phyloP scores from a whole-genome alignment of 2,113 vertebrate species.

The Lamprotornis superbus region DNA sequence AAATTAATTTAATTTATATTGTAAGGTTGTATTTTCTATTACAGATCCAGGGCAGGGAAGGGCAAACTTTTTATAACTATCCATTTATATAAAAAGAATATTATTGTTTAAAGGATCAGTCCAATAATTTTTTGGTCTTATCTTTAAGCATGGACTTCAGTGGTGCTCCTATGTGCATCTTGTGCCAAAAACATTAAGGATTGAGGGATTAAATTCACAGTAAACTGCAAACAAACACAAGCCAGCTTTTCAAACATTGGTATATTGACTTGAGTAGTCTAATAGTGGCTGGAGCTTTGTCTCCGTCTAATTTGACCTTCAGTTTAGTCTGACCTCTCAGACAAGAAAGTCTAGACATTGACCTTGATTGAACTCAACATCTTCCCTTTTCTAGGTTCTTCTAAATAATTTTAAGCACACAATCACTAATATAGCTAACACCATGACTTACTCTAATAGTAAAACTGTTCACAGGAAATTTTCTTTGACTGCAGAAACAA shows the following conservation, averaged over 20 bases:
- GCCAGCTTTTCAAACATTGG: not conserved
- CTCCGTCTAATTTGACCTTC: slow-evolving; percentile 43
- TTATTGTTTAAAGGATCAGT: not conserved
- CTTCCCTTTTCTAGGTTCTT: not conserved
- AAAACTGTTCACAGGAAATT: not conserved
- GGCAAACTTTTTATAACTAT: not conserved
- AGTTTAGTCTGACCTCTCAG: slow-evolving; percentile 46
- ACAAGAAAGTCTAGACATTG: slow-evolving; percentile 62
- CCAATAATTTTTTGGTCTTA: not conserved
- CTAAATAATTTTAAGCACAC: not conserved
- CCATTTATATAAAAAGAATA: not conserved
- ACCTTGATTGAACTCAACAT: slow-evolving; percentile 67
- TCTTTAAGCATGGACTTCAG: not conserved
- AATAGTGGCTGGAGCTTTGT: not conserved
- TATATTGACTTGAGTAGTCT: slow-evolving; percentile 7
- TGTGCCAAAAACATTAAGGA: not conserved
- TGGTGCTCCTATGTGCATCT: not conserved
- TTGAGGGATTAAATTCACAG: slow-evolving; percentile 38
- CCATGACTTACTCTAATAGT: not conserved
- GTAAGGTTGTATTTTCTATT: not conserved
- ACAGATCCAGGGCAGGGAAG: not conserved
- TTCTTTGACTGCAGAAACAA: not conserved
- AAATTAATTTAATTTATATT: not conserved
- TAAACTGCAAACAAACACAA: slow-evolving; percentile 28
- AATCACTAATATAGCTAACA: not conserved